Base-by-base conservation (phyloP, 2,113 vertebrate genomes). In the Indicator indicator region DNA sequence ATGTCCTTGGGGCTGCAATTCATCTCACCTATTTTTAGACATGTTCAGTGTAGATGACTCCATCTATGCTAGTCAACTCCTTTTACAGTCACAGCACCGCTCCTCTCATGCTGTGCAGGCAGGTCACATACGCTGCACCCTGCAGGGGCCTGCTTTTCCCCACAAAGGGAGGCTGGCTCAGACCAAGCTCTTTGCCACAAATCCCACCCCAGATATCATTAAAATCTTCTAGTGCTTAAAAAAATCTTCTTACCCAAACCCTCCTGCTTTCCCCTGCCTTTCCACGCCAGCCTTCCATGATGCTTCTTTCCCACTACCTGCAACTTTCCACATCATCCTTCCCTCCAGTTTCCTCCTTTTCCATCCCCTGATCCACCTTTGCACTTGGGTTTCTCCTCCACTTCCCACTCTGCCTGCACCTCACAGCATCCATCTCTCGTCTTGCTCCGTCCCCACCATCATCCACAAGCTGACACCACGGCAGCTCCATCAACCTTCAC, bases 11-110 rank as follows among this genome's bases (percentile, higher is more conserved):
- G 56, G 88, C 56, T 70, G 68, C 91, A 77, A 68, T 77, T 89
- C n/a, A 67, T 76, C 85, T 89, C 82, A 85, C 85, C 68, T 91
- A 80, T 91, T 93, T 96, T 95, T 95, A 89, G 94, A 27, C 71
- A 38, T 6, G 38, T 62, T 91, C 89, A 70, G 44, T 55, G 75
- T 21, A 91, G 87, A 93, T 12, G 68, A 59, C 71, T 76, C 60
- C 64, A 67, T 83, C 79, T 70, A 9, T 26, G 36, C n/a, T 58
- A 65, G 59, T 62, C 73, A 87, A 88, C 75, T 91, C 85, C 71
- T 91, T 79, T 89, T 62, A 83, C 78, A 94, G 89, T 30, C 84
- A 68, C 9, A 8, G 83, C 3, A 8, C 56, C 17, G 46, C 48
- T 87, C 65, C 54, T 44, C 74, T 44, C 8, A 0, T 2, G 36